Percentiles rank a stretch among this genome's conserved stretches.
phyloP scores from a whole-genome alignment of 2,113 vertebrate genomes.

The Sceloporus undulatus region DNA sequence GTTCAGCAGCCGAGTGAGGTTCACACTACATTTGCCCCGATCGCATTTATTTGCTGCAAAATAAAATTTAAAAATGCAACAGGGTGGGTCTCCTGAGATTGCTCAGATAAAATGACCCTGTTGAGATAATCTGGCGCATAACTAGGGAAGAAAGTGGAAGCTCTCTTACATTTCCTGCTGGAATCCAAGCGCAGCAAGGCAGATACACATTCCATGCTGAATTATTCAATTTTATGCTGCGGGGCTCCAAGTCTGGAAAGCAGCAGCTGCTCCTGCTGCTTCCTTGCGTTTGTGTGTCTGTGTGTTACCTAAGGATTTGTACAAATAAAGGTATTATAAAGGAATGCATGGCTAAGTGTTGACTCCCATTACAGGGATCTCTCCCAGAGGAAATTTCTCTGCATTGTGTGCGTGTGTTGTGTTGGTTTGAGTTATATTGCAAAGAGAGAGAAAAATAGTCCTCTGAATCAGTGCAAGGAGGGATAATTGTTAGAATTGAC shows the following conservation, averaged over 20 bases:
- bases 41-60: no score
- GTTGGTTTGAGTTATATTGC: no score
- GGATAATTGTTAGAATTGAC: no score
- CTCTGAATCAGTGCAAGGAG: no score
- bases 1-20: no score
- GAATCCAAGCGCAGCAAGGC: no score
- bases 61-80: neutral
- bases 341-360: slow-evolving; percentile 7
- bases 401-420: no score
- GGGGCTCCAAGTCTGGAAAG: neutral
- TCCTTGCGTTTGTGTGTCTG: neutral
- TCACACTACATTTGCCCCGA: no score
- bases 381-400: neutral
- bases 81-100: no score
- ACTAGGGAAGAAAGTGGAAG: neutral
- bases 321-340: slow-evolving; percentile 4
- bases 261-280: neutral
- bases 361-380: neutral
- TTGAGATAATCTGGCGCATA: neutral
- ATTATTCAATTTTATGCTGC: slow-evolving; percentile 9
- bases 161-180: neutral
- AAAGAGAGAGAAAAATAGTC: no score
- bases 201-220: neutral
- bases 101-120: neutral
- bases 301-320: neutral